Percentiles rank a stretch among this genome's conserved stretches.
Conservation (phyloP, 2,797 vertebrate species). For the Pseudomugil tenellus region DNA sequence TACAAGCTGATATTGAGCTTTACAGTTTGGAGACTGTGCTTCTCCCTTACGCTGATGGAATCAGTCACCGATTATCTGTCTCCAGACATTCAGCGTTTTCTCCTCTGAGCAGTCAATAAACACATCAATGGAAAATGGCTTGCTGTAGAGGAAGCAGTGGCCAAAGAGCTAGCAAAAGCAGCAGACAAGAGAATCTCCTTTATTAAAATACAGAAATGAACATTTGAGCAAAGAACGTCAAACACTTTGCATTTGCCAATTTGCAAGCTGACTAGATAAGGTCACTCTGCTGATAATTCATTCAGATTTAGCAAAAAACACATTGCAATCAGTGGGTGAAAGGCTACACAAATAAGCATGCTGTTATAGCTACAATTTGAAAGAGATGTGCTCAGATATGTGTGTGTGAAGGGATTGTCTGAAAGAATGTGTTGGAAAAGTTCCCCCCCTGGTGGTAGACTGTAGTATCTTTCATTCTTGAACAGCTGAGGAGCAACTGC, state of each 20-base stretch:
- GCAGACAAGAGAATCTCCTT: constrained; percentile 2
- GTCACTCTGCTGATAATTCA: background rate
- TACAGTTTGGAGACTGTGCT: constrained; percentile 11
- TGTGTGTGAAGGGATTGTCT: constrained; percentile 24
- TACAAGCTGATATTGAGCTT: constrained; percentile 29
- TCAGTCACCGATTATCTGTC: constrained; percentile 49
- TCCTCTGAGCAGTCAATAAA: constrained; percentile 54
- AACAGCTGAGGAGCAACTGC: background rate
- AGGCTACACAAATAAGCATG: background rate
- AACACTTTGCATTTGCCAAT: background rate
- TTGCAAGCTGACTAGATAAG: constrained; percentile 3
- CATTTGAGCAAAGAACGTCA: background rate
- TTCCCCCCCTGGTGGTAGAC: constrained; percentile 74
- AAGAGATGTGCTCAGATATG: constrained; percentile 5
- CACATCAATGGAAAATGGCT: constrained; percentile 38
- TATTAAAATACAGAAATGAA: background rate
- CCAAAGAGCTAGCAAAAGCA: constrained; percentile 1
- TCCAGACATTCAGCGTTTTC: constrained; percentile 32
- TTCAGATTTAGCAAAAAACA: background rate
- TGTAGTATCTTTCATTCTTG: constrained; percentile 17
- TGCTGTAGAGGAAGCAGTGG: constrained; percentile 21
- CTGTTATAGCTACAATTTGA: constrained; percentile 4
- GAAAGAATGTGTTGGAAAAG: constrained; percentile 64
- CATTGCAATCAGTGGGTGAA: background rate
- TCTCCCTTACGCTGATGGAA: constrained; percentile 30